phyloP scores from a whole-genome alignment of 2,888 invertebrate species.

The Leptopterna dolabrata region DNA sequence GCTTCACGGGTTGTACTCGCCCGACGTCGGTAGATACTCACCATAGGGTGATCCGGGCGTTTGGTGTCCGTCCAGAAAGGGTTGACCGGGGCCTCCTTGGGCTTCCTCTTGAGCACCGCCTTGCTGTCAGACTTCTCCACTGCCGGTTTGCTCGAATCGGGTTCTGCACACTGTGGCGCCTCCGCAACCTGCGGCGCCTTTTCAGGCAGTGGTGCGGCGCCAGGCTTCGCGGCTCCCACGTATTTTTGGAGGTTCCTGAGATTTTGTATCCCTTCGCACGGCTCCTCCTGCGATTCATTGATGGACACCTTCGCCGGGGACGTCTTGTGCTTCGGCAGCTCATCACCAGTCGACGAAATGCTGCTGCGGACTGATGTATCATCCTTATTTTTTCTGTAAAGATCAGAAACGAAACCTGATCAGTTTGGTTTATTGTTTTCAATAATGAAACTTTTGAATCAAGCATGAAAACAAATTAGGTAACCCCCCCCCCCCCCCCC shows the following conservation, averaged over 20 bases:
- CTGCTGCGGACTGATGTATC: not conserved
- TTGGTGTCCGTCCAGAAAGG: not conserved
- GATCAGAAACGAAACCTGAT: not conserved
- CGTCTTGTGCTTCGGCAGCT: not conserved
- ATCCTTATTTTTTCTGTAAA: not conserved
- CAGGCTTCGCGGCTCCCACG: not conserved
- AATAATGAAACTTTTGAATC: no score
- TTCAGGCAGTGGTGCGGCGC: not conserved
- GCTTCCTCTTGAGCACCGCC: not conserved
- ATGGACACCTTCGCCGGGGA: not conserved
- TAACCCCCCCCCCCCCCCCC: no score
- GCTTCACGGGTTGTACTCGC: no score
- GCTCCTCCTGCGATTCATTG: not conserved
- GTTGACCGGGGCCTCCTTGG: not conserved
- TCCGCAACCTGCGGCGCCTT: not conserved
- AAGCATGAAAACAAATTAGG: not conserved
- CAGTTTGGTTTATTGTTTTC: no score
- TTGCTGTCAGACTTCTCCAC: not conserved
- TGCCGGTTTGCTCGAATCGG: not conserved
- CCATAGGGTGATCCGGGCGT: constrained; percentile 9
- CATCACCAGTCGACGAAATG: not conserved
- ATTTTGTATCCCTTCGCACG: not conserved
- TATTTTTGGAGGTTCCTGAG: not conserved
- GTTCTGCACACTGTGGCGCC: not conserved
- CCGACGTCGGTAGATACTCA: no score